phyloP scores from a whole-genome alignment of 2,113 vertebrate species.

The Phylloscopus trochilus region DNA sequence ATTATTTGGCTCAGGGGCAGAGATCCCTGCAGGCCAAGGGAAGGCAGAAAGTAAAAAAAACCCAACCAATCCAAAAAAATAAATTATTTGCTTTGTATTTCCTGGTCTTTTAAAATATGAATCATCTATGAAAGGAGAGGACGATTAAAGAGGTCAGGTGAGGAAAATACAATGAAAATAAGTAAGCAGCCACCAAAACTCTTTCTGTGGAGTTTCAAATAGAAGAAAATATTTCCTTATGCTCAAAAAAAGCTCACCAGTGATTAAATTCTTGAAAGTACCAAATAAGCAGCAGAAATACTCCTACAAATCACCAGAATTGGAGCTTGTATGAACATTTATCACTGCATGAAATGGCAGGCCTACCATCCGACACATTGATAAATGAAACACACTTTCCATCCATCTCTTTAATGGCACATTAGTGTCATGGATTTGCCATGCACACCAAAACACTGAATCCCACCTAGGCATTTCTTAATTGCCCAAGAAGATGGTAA shows the following conservation, averaged over 20 bases:
- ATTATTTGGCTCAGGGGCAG: neutral
- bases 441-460: constrained; percentile 64
- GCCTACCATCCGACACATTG: constrained; percentile 30
- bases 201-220: neutral
- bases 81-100: neutral
- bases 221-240: neutral
- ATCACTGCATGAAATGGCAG: constrained; percentile 56
- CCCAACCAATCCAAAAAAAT: neutral
- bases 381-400: constrained; percentile 49
- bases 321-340: constrained; percentile 1
- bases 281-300: constrained; percentile 6
- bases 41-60: neutral
- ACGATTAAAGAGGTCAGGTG: neutral
- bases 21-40: neutral
- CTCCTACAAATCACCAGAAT: constrained; percentile 40
- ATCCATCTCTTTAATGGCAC: constrained; percentile 75
- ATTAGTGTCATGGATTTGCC: constrained; percentile 69
- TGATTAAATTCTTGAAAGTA: neutral
- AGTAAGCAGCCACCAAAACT: neutral
- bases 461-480: constrained; percentile 64
- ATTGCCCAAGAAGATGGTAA: constrained; percentile 67
- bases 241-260: neutral
- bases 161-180: neutral
- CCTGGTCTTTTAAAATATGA: neutral
- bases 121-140: neutral